Evolutionary conservation across 2,113 vertebrate species (phyloP), one percentile per base, ranked within the genome.

Genomic region (Poecile atricapillus): DNA sequence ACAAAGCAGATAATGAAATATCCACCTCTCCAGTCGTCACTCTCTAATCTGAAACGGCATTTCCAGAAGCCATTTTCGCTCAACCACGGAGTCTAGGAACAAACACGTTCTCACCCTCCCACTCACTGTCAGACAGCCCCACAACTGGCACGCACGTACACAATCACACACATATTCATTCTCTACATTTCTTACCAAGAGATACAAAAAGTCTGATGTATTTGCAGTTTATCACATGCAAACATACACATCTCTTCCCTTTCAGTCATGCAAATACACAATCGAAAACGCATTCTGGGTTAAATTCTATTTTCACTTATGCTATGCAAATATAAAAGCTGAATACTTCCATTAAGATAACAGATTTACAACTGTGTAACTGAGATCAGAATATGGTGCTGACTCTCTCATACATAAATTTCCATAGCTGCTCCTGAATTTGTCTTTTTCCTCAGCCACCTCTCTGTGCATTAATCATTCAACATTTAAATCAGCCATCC

Each of bases 1-100:
- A 98, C 97, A 97, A 97, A 97, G 97, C 94, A 97, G 94, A 97
- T 96, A 97, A 97, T 94, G 87, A 97, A 98, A 97, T 96, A 96
- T 96, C 97, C 95, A 96, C 94, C 87, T 96, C 95, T 96, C 96
- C 87, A 70, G 91, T 92, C 78, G 1, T 50, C 2, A 4, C 90
- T 43, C 89, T 94, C 93, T 95, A 86, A 91, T 95, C 89, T 49
- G 86, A 97, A 96, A 96, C 41, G 59, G 95, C 96, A 90, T 97
- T 98, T 97, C 95, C 96, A 98, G 97, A 95, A 97, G 92, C 97
- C 97, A 90, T 92, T 80, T 95, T 87, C 93, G 92, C 93, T 96
- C 80, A 87, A 60, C 79, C 55, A 77, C 67, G 46, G 84, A 91
- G 92, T 94, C 94, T 90, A 95, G 94, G 94, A 95, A 94, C 84